These are phyloP conservation scores for Bovichtus variegatus DNA, from an alignment of 2,797 vertebrate species.

Conservation along the genomic window DNA sequence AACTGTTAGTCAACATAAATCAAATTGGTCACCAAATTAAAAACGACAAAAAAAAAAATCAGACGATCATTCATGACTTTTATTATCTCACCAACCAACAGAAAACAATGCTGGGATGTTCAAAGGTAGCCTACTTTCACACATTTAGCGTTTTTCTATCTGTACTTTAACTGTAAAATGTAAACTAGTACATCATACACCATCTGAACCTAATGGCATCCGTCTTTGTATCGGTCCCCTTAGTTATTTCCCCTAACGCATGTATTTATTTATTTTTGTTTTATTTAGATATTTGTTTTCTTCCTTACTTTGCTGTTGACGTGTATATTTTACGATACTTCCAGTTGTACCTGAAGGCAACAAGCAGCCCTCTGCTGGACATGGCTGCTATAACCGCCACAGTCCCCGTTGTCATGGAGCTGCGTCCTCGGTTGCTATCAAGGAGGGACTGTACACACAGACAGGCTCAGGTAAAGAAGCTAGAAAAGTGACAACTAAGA, in stretches of 20 bases:
- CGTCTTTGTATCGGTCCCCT: neutral
- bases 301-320: neutral
- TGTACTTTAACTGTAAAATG: neutral
- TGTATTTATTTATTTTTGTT: neutral
- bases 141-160: neutral
- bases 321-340: neutral
- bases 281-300: neutral
- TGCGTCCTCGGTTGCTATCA: conserved; percentile 76
- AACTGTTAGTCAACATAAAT: neutral
- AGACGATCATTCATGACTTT: neutral
- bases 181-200: neutral
- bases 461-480: conserved; percentile 6
- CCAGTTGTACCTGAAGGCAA: conserved; percentile 38
- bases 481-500: neutral
- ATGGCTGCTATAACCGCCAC: neutral
- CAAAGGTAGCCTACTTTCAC: neutral
- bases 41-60: neutral
- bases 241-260: neutral
- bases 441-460: conserved; percentile 54
- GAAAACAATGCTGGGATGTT: neutral
- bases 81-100: neutral
- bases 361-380: conserved; percentile 55
- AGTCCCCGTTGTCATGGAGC: conserved; percentile 77
- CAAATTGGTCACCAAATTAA: neutral
- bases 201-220: neutral